Base-by-base conservation (phyloP, 2,113 vertebrate species). In the Myrmophylax atrothorax region DNA sequence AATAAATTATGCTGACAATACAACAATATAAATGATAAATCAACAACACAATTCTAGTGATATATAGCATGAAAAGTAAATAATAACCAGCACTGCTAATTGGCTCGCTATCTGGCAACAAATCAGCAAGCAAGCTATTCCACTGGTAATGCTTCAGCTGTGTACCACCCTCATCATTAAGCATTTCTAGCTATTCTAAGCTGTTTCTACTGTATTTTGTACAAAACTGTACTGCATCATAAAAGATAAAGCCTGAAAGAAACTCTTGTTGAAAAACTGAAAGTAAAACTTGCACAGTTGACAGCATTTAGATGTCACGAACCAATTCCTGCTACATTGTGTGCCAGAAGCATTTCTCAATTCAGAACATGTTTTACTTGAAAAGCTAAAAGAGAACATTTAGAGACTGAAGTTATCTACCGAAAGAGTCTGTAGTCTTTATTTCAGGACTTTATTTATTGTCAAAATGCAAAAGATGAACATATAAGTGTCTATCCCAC, bases 61-160 rank as follows among this genome's bases (percentile, higher is more conserved):
- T 99, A 97, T 98, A 99, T 99, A 98, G 98, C 97, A 97, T 81
- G 96, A 98, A 98, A 99, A 99, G 98, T 99, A 99, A 99, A 99
- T 99, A 99, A 98, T 98, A 98, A 98, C 98, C 98, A 97, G 97
- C 91, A 84, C 95, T 96, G 96, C 98, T 99, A 99, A 99, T 99
- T 99, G 98, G 98, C 97, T 97, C 94, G 13, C 97, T 98, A 98
- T 97, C 98, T 96, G 96, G 97, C 97, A 98, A 98, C 98, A 98
- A 98, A 98, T 98, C 98, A 97, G 97, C 95, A 98, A 97, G 95
- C 83, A 60, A 89, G 96, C 92, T 96, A 83, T 94, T 94, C 78
- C 64, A 63, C 96, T 93, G 87, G 96, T 90, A 97, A 59, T 38
- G 92, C 83, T 95, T 97, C 96, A 74, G 94, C 96, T 83, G 89